Percentiles rank a stretch among this genome's conserved stretches.
Evolutionary conservation across 2,113 vertebrate genomes (phyloP).

Genomic region (Alces alces): DNA sequence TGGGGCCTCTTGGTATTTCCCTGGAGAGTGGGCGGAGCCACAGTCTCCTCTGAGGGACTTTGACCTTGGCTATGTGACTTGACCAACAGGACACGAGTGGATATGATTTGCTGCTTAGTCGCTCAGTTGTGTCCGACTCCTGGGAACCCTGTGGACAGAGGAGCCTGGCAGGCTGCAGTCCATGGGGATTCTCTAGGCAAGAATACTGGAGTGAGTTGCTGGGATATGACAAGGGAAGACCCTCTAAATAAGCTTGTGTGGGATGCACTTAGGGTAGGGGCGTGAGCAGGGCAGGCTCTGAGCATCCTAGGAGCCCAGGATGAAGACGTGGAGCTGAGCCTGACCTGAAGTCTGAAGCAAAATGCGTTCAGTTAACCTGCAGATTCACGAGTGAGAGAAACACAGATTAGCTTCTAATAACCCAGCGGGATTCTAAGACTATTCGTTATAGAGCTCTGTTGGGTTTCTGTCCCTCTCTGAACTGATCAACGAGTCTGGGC

Average conservation of each 20-base stretch:
- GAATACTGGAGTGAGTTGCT: background rate
- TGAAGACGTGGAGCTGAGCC: background rate
- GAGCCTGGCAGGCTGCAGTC: background rate
- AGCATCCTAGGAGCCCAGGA: background rate
- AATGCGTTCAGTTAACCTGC: too few relatives aligned
- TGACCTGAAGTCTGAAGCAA: background rate
- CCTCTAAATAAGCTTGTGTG: background rate
- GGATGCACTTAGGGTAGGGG: background rate
- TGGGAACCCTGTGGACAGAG: background rate
- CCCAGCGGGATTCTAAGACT: background rate
- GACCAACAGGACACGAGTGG: background rate
- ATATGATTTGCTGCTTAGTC: background rate
- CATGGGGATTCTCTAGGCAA: background rate
- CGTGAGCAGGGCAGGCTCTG: rapidly evolving
- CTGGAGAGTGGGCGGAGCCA: background rate
- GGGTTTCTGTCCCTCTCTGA: background rate
- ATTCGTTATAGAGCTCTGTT: background rate
- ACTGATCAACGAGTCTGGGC: background rate
- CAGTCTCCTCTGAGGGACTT: background rate
- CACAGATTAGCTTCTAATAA: background rate
- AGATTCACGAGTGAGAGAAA: background rate
- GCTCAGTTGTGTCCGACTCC: background rate
- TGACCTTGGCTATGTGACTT: background rate
- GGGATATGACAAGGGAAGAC: background rate
- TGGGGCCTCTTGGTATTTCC: background rate